Base-by-base conservation (phyloP, 2,888 invertebrate genomes). In the Plebejus anna region DNA sequence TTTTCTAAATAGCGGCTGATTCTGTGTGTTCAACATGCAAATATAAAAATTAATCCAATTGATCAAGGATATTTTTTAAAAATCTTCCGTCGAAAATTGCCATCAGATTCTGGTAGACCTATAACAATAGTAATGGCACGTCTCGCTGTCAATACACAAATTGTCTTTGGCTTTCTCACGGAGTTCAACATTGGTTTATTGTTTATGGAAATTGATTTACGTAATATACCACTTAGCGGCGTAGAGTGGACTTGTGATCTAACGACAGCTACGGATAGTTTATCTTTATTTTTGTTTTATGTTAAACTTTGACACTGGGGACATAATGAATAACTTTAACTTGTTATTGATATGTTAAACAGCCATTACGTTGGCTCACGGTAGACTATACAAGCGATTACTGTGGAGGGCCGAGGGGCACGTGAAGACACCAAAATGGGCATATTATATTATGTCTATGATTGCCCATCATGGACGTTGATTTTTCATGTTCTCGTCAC, bases 161-260 rank as follows among this genome's bases (percentile, higher is more conserved):
- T 51, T n/a, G 13, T 55, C 32, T 55, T 55, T 55, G 55, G 55
- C 73, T 73, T 55, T 73, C 73, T 55, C 73, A 73, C 73, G 55
- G 16, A 73, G 28, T 51, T 28, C 42, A 73, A 55, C 28, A 73
- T 47, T 51, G 55, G 55, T 51, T 73, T 55, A 38, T 66, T 71
- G 71, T 71, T 73, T 73, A 73, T 73, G 73, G 72, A 11, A 73
- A 55, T 51, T 73, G 32, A 66, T 32, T 73, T 73, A 32, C 32
- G 73, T 32, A 55, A 72, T 72, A 72, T 66, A 5, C 72, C 72
- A 72, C 72, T 72, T 47, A 72, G 72, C 38, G 28, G 47, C 22
- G 9, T 22, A 42, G 22, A n/a, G 71, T 47, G 9, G 9, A 55
- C 16, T 55, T 55, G 55, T 47, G 71, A 71, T n/a, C 47, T 42